These are phyloP conservation scores for Sarcophilus harrisii DNA, from an alignment of 2,797 vertebrate species.

Conservation along the genomic window DNA sequence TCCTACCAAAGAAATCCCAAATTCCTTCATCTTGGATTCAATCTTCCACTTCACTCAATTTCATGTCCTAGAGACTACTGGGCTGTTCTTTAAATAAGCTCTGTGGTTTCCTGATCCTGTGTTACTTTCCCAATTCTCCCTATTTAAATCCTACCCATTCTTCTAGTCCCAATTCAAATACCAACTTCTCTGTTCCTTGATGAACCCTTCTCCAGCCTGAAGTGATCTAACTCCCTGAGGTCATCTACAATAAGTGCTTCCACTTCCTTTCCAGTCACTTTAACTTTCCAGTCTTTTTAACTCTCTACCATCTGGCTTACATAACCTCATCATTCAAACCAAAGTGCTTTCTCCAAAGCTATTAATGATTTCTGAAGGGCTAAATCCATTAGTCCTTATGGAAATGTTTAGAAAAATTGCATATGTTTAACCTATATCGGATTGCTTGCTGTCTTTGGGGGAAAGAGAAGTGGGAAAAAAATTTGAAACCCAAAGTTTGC, in stretches of 20 bases:
- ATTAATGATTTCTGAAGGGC: not conserved
- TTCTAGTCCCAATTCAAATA: constrained; percentile 30
- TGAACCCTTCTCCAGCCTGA: not conserved
- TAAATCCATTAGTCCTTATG: not conserved
- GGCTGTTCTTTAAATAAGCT: not conserved
- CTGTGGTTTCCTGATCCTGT: not conserved
- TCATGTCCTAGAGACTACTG: not conserved
- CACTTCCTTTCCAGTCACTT: not conserved
- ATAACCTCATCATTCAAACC: not conserved
- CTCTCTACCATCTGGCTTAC: not conserved
- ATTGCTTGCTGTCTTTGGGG: too few species aligned
- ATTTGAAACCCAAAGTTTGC: too few species aligned
- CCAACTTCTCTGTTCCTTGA: constrained; percentile 35
- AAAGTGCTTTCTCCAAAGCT: not conserved
- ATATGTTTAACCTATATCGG: too few species aligned
- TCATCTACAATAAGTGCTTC: not conserved
- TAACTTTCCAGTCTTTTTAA: not conserved
- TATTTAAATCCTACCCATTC: not conserved
- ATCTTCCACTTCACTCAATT: not conserved
- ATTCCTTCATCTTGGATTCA: not conserved
- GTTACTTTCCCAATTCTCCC: not conserved
- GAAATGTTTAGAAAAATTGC: too few species aligned
- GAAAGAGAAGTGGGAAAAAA: too few species aligned
- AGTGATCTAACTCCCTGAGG: constrained; percentile 13
- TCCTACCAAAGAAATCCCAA: not conserved